phyloP scores from a whole-genome alignment of 2,113 vertebrate genomes.

The Procavia capensis region DNA sequence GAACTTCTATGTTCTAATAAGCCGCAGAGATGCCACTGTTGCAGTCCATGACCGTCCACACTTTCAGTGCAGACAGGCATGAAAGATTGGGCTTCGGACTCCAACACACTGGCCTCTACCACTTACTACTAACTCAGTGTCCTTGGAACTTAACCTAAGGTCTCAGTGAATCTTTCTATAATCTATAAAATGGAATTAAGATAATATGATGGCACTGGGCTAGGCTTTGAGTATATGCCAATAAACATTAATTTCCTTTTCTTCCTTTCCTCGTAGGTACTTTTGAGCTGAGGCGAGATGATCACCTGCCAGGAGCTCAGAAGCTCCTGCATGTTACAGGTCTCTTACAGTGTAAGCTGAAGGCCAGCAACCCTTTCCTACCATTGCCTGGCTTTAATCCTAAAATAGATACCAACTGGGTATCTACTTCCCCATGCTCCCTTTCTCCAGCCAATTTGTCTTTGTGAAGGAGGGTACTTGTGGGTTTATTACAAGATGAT shows the following conservation, averaged over 20 bases:
- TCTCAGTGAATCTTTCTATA: not conserved
- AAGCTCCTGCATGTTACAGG: not conserved
- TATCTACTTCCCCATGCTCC: not conserved
- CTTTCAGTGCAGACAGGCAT: not conserved
- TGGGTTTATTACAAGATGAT: not conserved
- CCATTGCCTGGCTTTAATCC: not conserved
- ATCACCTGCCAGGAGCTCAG: not conserved
- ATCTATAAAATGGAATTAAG: not conserved
- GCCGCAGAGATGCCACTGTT: not conserved
- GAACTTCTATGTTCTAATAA: not conserved
- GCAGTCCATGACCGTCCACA: not conserved
- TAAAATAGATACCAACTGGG: not conserved
- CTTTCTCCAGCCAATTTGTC: not conserved
- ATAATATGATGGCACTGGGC: too few relatives aligned
- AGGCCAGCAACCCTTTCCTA: not conserved
- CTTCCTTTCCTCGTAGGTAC: not conserved
- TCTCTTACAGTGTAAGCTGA: not conserved
- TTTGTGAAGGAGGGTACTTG: not conserved
- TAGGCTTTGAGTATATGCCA: not conserved
- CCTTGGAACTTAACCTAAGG: not conserved
- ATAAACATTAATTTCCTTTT: not conserved
- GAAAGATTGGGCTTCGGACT: not conserved
- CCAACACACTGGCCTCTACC: not conserved
- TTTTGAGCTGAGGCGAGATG: not conserved
- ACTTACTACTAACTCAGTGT: not conserved